Evolutionary conservation across 2,113 vertebrate species (phyloP).

Genomic region (Cavia porcellus): DNA sequence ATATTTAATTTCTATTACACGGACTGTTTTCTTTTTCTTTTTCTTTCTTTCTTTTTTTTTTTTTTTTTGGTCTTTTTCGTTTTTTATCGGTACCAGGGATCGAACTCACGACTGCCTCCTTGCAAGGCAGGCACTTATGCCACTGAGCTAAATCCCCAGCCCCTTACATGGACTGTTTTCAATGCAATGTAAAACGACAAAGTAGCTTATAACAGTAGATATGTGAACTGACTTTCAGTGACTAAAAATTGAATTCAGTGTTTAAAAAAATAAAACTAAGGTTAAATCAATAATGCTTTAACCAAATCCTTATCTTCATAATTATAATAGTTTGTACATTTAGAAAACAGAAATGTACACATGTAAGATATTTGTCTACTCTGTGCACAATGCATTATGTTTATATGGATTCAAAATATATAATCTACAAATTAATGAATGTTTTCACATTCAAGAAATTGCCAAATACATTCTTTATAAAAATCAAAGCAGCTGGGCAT

Average conservation of each 20-base stretch:
- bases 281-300: constrained; percentile 52
- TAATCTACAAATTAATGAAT: constrained; percentile 37
- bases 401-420: not conserved
- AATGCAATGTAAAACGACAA: constrained; percentile 55
- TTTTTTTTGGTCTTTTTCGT: no score
- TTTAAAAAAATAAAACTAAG: constrained; percentile 38
- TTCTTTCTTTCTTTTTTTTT: no score
- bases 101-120: no score
- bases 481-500: not conserved
- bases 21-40: not conserved
- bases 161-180: constrained; percentile 20
- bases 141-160: no score
- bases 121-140: no score
- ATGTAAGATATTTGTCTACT: not conserved
- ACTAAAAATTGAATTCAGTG: constrained; percentile 35
- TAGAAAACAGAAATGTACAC: not conserved
- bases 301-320: constrained; percentile 31
- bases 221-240: not conserved
- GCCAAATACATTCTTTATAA: constrained; percentile 15
- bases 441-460: constrained; percentile 56
- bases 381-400: not conserved
- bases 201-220: constrained; percentile 24
- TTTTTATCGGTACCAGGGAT: no score
- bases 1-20: constrained; percentile 50
- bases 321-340: constrained; percentile 38